These are phyloP conservation scores for Nothoprocta pentlandii DNA, from an alignment of 2,113 vertebrate genomes.

Conservation along the genomic window DNA sequence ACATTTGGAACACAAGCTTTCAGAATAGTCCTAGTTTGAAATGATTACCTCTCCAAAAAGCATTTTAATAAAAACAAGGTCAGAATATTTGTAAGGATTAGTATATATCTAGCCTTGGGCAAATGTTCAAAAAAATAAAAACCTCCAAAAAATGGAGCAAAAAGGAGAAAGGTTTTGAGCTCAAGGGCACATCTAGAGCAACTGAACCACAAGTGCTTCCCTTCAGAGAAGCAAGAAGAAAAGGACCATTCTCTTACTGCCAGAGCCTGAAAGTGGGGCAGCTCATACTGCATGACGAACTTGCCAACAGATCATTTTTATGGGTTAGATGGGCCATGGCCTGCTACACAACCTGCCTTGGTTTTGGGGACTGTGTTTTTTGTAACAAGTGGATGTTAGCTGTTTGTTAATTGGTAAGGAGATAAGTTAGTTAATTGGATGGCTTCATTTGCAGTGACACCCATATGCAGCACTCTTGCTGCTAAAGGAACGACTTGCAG, in stretches of 20 bases:
- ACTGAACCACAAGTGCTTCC: not conserved
- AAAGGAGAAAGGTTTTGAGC: not conserved
- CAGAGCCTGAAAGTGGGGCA: not conserved
- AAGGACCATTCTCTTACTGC: not conserved
- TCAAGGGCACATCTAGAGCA: constrained; percentile 2
- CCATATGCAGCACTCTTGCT: not conserved
- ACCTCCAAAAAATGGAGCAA: not conserved
- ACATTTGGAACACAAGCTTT: not conserved
- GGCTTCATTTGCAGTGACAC: not conserved
- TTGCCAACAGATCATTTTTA: not conserved
- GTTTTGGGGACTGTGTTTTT: not conserved
- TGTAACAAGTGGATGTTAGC: not conserved
- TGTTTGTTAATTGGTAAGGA: not conserved
- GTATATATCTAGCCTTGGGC: not conserved
- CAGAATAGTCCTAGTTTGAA: not conserved
- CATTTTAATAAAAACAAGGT: constrained; percentile 21
- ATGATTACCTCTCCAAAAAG: not conserved
- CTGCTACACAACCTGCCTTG: not conserved
- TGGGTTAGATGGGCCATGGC: not conserved
- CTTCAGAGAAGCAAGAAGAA: not conserved
- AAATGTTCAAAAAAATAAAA: not conserved
- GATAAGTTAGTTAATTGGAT: not conserved
- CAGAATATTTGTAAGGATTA: not conserved
- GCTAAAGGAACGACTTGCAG: not conserved
- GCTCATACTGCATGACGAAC: not conserved